These are phyloP conservation scores for Micoletzkya japonica DNA, from an alignment of 2,888 invertebrate species.

Conservation along the genomic window DNA sequence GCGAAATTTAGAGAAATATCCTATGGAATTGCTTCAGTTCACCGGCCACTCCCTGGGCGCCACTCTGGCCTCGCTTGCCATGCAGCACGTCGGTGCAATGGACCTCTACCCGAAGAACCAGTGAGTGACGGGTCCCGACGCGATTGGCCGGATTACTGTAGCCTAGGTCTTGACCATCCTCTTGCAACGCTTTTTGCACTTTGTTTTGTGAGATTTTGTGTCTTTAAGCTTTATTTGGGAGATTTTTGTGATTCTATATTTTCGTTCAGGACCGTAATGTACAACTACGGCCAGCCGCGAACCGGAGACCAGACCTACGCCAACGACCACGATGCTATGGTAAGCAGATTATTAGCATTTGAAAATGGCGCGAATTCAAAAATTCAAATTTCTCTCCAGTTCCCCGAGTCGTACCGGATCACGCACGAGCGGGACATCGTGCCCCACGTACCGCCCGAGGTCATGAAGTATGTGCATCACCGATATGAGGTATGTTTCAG, in stretches of 20 bases:
- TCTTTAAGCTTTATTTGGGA: background rate
- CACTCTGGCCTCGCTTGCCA: constrained; percentile 11
- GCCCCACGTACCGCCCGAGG: constrained; percentile 19
- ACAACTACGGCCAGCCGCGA: constrained; percentile 17
- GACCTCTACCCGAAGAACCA: background rate
- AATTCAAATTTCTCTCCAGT: background rate
- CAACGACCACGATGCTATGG: background rate
- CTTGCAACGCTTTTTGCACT: too few species aligned
- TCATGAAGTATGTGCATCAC: constrained; percentile 7
- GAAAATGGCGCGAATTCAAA: too few species aligned
- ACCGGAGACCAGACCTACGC: constrained; percentile 6
- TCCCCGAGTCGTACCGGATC: background rate
- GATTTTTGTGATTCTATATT: too few species aligned
- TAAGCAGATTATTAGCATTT: too few species aligned
- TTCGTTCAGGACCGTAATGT: background rate
- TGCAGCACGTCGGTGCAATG: background rate
- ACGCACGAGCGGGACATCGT: constrained; percentile 16
- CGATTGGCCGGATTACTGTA: too few species aligned
- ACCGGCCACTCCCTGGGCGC: constrained; percentile 23
- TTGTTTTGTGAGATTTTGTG: too few species aligned
- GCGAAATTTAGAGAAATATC: background rate
- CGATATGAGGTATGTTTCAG: background rate
- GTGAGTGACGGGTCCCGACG: too few species aligned
- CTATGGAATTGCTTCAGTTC: background rate
- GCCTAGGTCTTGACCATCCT: too few species aligned